A percentile compares a stretch with the other conserved stretches of the same genome.
Evolutionary conservation across 1,140 invertebrate genomes (phyloP).

Genomic region (Andrena cerasifolii): DNA sequence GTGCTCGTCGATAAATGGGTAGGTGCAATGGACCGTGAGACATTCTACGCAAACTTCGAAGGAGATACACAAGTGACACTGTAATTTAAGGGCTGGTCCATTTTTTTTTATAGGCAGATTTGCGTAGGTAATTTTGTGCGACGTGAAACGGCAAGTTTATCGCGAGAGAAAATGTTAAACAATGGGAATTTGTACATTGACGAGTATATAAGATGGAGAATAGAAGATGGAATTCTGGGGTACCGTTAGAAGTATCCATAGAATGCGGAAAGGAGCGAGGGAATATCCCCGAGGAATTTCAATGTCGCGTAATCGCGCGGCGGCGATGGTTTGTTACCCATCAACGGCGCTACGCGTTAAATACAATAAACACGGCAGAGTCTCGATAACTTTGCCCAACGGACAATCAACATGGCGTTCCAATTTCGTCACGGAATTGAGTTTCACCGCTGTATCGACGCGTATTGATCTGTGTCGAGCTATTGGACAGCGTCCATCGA

Average conservation of each 20-base stretch:
- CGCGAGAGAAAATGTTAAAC: no score
- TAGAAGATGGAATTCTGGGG: not conserved
- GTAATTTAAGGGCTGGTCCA: no score
- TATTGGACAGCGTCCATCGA: slow-evolving; percentile 47
- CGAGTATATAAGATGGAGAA: no score
- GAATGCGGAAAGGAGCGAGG: not conserved
- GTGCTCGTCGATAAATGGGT: not conserved
- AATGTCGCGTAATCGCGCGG: not conserved
- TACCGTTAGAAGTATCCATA: not conserved
- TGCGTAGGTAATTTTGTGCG: no score
- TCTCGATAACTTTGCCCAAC: slow-evolving; percentile 43
- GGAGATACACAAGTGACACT: no score
- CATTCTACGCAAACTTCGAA: not conserved
- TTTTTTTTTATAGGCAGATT: no score
- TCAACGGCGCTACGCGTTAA: not conserved
- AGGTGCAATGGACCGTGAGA: not conserved
- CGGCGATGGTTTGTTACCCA: not conserved
- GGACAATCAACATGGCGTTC: slow-evolving; percentile 26
- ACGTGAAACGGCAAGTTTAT: no score
- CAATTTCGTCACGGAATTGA: slow-evolving; percentile 46
- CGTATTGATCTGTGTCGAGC: slow-evolving; percentile 39
- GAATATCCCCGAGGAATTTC: slow-evolving; percentile 2
- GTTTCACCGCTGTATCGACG: slow-evolving; percentile 32
- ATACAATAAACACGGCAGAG: slow-evolving; percentile 15
- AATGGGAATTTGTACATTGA: no score